Evolutionary conservation across 2,888 invertebrate genomes (phyloP).

Genomic region (Tubulanus polymorphus): DNA sequence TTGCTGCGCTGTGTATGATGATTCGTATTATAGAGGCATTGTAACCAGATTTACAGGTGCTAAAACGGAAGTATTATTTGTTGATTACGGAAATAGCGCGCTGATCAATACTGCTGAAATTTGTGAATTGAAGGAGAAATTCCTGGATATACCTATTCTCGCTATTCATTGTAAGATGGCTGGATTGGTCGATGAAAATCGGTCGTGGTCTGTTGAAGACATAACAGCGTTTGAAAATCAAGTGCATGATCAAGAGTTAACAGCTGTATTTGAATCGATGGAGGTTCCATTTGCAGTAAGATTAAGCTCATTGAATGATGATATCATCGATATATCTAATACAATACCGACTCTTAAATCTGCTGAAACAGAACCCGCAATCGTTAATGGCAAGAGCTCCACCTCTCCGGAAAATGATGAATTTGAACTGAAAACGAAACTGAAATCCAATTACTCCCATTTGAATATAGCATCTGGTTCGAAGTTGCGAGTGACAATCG

Average conservation of each 20-base stretch:
- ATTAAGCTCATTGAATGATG: not conserved
- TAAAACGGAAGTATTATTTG: not conserved
- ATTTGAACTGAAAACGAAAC: not conserved
- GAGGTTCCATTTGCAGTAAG: not conserved
- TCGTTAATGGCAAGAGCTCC: not conserved
- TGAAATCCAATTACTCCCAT: not conserved
- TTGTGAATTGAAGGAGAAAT: constrained; percentile 25
- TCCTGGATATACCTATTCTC: constrained; percentile 28
- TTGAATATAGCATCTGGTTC: not conserved
- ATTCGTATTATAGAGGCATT: not conserved
- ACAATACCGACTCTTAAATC: too few relatives aligned
- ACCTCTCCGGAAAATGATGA: not conserved
- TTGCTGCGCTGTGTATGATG: not conserved
- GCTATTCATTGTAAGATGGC: constrained; percentile 32
- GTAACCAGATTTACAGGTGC: not conserved
- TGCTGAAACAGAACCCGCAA: too few relatives aligned
- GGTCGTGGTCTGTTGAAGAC: not conserved
- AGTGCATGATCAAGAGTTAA: not conserved
- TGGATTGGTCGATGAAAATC: too few relatives aligned
- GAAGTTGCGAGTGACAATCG: not conserved
- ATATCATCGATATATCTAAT: too few relatives aligned
- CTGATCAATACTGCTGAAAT: constrained; percentile 21
- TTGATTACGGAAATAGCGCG: not conserved
- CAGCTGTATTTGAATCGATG: not conserved
- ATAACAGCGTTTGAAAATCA: not conserved